phyloP scores from a whole-genome alignment of 2,113 vertebrate species.

The Heterotilapia buettikoferi region DNA sequence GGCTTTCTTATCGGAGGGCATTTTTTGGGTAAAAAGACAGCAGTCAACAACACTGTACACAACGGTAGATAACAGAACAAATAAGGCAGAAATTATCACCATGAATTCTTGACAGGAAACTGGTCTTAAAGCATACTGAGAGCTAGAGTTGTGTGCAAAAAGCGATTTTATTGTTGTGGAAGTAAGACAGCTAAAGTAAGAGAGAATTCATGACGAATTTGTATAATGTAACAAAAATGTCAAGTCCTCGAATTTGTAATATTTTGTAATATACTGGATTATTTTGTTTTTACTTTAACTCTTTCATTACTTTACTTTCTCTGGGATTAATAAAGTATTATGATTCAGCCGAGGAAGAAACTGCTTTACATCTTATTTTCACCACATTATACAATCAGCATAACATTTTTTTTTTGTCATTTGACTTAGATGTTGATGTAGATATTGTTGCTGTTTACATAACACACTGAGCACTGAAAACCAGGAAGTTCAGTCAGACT shows the following conservation, averaged over 20 bases:
- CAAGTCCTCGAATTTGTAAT: background rate
- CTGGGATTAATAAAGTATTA: background rate
- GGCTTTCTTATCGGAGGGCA: background rate
- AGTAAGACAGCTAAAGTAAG: background rate
- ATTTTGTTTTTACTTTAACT: background rate
- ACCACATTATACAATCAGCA: background rate
- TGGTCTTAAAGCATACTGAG: background rate
- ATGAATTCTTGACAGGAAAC: background rate
- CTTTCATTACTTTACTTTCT: background rate
- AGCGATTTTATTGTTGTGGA: background rate
- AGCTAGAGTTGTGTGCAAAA: background rate
- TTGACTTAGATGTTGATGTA: background rate
- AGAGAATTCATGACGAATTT: background rate
- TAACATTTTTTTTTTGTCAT: background rate
- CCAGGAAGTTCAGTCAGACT: background rate
- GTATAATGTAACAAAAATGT: background rate
- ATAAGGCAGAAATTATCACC: background rate
- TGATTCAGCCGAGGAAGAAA: background rate
- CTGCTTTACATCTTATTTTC: background rate
- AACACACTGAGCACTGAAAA: background rate
- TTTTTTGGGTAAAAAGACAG: background rate
- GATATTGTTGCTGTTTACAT: background rate
- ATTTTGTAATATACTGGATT: background rate
- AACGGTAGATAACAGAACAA: rapidly evolving
- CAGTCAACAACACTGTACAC: background rate